Conservation (phyloP, 1,140 invertebrate genomes). For the roundworm (Caenorhabditis elegans) region WBcel235 BX284605.5:12868001-12868500, state of each 20-base stretch:
- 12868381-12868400: background rate
- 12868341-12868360: background rate
- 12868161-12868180: background rate
- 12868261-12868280: background rate
- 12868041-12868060: conserved; percentile 8
- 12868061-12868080: conserved; percentile 6
- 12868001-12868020: background rate
- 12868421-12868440: conserved; percentile 6
- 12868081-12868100: conserved; percentile 13
- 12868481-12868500: too few relatives aligned
- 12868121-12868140: conserved; percentile 6
- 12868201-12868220: background rate
- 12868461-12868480: background rate
- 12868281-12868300: background rate
- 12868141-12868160: background rate
- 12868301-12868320: background rate
- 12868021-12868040: background rate
- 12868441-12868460: background rate
- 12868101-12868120: conserved; percentile 21
- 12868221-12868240: background rate
- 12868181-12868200: background rate
- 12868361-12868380: conserved; percentile 8
- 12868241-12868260: background rate
- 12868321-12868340: background rate
- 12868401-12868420: conserved; percentile 20